Evolutionary conservation across 2,113 vertebrate species (phyloP).

Genomic region (Mellivora capensis): DNA sequence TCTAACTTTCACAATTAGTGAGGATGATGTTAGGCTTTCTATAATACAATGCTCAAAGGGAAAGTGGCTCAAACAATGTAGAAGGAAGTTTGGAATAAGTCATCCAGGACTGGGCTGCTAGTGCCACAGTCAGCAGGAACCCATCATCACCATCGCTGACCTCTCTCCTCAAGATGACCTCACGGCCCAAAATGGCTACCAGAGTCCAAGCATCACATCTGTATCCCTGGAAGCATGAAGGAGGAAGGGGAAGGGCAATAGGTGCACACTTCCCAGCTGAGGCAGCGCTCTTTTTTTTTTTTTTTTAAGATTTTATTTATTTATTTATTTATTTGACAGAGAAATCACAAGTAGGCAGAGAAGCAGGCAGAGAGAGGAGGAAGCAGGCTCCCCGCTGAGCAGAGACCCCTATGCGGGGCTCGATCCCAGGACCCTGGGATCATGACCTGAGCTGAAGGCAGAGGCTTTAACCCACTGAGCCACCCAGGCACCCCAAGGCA

Average conservation of each 20-base stretch:
- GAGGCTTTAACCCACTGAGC: too few species aligned
- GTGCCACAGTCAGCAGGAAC: background rate
- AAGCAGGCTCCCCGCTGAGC: too few species aligned
- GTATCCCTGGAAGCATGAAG: background rate
- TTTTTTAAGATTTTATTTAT: too few species aligned
- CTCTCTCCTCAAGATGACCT: background rate
- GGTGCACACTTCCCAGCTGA: background rate
- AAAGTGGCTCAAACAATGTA: background rate
- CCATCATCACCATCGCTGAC: background rate
- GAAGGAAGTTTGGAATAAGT: background rate
- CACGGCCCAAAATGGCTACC: background rate
- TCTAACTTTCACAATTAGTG: background rate
- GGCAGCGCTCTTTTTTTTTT: background rate
- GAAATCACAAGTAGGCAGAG: too few species aligned
- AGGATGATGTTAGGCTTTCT: background rate
- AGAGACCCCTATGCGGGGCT: too few species aligned
- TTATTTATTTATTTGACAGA: too few species aligned
- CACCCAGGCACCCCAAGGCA: too few species aligned
- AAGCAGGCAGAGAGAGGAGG: too few species aligned
- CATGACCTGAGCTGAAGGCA: too few species aligned
- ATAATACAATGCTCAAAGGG: background rate
- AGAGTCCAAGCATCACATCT: background rate
- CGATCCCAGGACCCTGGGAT: too few species aligned
- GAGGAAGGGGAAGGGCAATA: background rate
- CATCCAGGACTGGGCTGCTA: background rate